Evolutionary conservation across 2,113 vertebrate species (phyloP).

Genomic region (Albula goreensis): DNA sequence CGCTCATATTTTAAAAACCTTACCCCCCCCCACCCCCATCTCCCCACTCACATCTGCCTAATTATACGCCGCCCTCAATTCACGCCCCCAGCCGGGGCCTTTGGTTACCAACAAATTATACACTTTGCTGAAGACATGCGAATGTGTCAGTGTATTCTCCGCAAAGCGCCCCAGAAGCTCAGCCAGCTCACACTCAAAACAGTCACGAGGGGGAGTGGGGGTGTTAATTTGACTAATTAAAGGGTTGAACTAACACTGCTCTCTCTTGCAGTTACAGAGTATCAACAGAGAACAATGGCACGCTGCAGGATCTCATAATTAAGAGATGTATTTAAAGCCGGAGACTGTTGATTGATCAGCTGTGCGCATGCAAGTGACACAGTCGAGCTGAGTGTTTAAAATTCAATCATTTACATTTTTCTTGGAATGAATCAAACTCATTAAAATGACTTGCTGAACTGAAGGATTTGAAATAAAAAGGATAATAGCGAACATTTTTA

Average conservation of each 20-base stretch:
- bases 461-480: not conserved
- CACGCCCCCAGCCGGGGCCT: not conserved
- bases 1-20: not conserved
- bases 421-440: too few species aligned
- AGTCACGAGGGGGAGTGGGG: not conserved
- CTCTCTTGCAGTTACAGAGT: not conserved
- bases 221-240: constrained; percentile 4
- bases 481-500: not conserved
- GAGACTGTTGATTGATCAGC: not conserved
- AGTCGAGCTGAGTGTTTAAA: not conserved
- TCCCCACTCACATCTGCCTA: not conserved
- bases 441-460: too few species aligned
- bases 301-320: not conserved
- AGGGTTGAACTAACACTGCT: not conserved
- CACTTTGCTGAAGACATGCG: constrained; percentile 14
- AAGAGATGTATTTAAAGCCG: not conserved
- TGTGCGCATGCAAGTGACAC: not conserved
- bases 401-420: too few species aligned
- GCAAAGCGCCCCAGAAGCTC: not conserved
- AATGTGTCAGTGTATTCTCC: not conserved
- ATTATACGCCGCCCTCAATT: not conserved
- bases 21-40: not conserved
- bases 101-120: constrained; percentile 20
- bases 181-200: not conserved
- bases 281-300: not conserved